Evolutionary conservation across 2,888 invertebrate species (phyloP), one percentile per base, ranked within the genome.

Genomic region (Dolichopus griseipennis): DNA sequence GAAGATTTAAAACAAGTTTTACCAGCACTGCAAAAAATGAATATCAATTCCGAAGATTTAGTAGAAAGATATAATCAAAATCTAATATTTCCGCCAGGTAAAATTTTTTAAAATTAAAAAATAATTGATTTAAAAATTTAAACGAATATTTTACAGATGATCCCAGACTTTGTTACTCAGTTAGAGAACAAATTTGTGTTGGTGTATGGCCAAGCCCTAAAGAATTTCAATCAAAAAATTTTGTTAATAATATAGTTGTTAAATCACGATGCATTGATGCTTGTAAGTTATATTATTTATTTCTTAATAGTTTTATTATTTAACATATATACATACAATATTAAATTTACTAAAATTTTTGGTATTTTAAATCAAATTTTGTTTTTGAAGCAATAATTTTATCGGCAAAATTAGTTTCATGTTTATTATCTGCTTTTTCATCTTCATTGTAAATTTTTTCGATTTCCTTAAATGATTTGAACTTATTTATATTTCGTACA

Each of bases 181-280:
- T 99, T 64, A 87, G 98, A 12, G 99, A 99, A 80, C 91, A 95
- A 77, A 93, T 97, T 65, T 89, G 91, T 68, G 92, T 93, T 70
- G 92, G 92, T 71, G 91, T 91, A 41, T 90, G 92, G 88, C 92
- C 92, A 0, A 84, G 87, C 73, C 91, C 92, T n/a, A 87, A 89
- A 69, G 88, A 87, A 0, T 85, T 92, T 67, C 83, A 88, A 61
- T 88, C 91, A 0, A 85, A 93, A 65, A 93, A 91, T 71, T 90
- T 89, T 76, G 92, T 92, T 0, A 83, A 83, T 37, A 87, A 86
- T 66, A 85, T 97, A 67, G 87, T 87, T 66, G 87, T 97, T 34
- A 88, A 88, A 76, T 97, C 97, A 1, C 89, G 93, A 70, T 98
- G 98, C 83, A 89, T 89, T 75, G 93, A 95, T 81, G 95, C 92